Percentiles rank a stretch among this genome's conserved stretches.
Evolutionary conservation across 2,888 invertebrate genomes (phyloP).

Genomic region (Idaea dimidiata): DNA sequence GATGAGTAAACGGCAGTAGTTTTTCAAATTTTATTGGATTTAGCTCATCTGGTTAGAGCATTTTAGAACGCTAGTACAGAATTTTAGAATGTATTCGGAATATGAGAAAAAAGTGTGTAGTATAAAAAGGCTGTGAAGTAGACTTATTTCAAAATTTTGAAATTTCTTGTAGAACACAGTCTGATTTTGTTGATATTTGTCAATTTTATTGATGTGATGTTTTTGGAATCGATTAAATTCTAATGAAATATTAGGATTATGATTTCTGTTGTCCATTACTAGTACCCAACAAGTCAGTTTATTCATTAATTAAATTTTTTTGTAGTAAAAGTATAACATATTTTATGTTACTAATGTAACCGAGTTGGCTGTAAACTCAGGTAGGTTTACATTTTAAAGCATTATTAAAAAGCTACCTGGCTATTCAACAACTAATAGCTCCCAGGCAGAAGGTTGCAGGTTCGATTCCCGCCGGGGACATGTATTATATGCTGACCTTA

Average conservation of each 20-base stretch:
- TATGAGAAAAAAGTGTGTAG: conserved; percentile 2
- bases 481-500: neutral
- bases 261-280: neutral
- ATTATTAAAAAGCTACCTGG: no score
- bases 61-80: conserved; percentile 18
- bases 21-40: conserved; percentile 25
- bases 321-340: no score
- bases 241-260: conserved; percentile 8
- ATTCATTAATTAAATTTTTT: no score
- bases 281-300: neutral
- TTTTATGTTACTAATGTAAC: no score
- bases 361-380: no score
- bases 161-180: conserved; percentile 11
- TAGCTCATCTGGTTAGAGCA: conserved; percentile 6
- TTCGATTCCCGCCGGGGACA: neutral
- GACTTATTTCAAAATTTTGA: conserved; percentile 7
- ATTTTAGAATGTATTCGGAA: conserved; percentile 15
- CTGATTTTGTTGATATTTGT: conserved; percentile 11
- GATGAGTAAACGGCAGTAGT: conserved; percentile 7
- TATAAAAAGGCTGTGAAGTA: conserved; percentile 18
- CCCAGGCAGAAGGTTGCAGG: neutral
- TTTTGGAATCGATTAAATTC: conserved; percentile 9
- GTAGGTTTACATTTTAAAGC: no score
- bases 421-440: no score
- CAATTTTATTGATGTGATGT: conserved; percentile 11